Evolutionary conservation across 2,888 invertebrate species (phyloP).

Genomic region (Drosophila mulleri): DNA sequence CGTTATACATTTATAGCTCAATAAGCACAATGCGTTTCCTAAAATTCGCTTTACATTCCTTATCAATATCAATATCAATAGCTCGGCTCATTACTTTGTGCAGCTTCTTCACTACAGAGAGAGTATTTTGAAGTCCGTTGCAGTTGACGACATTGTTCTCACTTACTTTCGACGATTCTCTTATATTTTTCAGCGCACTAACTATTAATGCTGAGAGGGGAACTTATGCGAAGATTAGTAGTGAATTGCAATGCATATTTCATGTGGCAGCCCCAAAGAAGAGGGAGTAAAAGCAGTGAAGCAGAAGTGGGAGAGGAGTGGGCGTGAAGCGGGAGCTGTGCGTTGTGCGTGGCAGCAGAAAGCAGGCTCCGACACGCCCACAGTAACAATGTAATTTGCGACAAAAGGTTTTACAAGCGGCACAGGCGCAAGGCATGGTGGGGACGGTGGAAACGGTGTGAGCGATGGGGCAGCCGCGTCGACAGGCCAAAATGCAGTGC

Average conservation of each 20-base stretch:
- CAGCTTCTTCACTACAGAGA: not conserved
- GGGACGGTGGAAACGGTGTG: not conserved
- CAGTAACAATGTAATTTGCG: conserved; percentile 70
- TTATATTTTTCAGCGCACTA: conserved; percentile 27
- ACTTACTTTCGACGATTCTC: conserved; percentile 14
- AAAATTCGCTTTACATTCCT: not conserved
- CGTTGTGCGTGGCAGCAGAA: conserved; percentile 18
- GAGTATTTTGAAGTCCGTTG: not conserved
- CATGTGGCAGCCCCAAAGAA: conserved; percentile 15
- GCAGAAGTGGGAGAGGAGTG: not conserved
- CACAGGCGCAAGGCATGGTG: not conserved
- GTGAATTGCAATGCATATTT: conserved; percentile 47
- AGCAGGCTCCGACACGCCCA: conserved; percentile 33
- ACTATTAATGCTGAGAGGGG: conserved; percentile 24
- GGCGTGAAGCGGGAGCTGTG: conserved; percentile 4
- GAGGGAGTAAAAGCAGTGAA: not conserved
- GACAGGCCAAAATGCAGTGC: conserved; percentile 47
- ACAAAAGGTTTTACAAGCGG: conserved; percentile 55
- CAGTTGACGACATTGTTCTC: not conserved
- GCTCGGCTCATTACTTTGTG: not conserved
- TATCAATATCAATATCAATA: not conserved
- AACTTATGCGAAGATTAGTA: conserved; percentile 48
- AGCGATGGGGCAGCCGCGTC: conserved; percentile 23
- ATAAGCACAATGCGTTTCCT: too few relatives aligned
- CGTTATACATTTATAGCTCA: too few relatives aligned